Percentiles rank a stretch among this genome's conserved stretches.
phyloP scores from a whole-genome alignment of 2,888 invertebrate genomes.

The Drosophila lutescens region DNA sequence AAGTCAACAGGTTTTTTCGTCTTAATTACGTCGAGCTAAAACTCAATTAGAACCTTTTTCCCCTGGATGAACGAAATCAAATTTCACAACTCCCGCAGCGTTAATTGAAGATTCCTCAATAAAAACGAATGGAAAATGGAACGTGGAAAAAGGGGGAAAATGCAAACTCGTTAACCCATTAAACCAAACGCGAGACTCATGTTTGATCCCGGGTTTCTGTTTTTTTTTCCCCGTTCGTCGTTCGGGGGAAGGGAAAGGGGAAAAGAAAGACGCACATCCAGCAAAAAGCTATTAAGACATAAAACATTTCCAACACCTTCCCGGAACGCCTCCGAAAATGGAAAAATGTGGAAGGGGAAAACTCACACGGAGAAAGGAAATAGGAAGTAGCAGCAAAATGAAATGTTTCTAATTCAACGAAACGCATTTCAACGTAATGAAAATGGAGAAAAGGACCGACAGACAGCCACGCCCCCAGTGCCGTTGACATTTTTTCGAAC shows the following conservation, averaged over 20 bases:
- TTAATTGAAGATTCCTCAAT: constrained; percentile 72
- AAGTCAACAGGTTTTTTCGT: constrained; percentile 7
- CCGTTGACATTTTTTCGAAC: constrained; percentile 48
- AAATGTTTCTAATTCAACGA: constrained; percentile 75
- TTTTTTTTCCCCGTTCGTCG: too few relatives aligned
- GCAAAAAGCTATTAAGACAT: constrained; percentile 72
- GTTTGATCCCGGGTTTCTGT: constrained; percentile 27
- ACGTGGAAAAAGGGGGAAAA: constrained; percentile 23
- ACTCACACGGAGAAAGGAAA: constrained; percentile 28
- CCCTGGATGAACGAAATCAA: constrained; percentile 51
- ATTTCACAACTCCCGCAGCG: constrained; percentile 69
- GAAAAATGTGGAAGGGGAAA: not conserved
- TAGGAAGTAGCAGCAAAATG: constrained; percentile 33
- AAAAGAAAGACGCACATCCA: constrained; percentile 32
- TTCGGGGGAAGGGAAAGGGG: constrained; percentile 13
- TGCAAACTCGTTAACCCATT: constrained; percentile 70
- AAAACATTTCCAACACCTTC: constrained; percentile 76
- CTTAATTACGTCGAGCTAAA: constrained; percentile 32
- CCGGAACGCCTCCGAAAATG: constrained; percentile 48
- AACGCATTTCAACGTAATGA: constrained; percentile 76
- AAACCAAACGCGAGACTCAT: constrained; percentile 36
- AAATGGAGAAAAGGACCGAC: constrained; percentile 56
- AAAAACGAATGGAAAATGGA: constrained; percentile 36
- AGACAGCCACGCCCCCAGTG: constrained; percentile 45
- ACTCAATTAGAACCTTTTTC: constrained; percentile 50